phyloP scores from a whole-genome alignment of 2,888 invertebrate genomes.

The Agapostemon virescens region DNA sequence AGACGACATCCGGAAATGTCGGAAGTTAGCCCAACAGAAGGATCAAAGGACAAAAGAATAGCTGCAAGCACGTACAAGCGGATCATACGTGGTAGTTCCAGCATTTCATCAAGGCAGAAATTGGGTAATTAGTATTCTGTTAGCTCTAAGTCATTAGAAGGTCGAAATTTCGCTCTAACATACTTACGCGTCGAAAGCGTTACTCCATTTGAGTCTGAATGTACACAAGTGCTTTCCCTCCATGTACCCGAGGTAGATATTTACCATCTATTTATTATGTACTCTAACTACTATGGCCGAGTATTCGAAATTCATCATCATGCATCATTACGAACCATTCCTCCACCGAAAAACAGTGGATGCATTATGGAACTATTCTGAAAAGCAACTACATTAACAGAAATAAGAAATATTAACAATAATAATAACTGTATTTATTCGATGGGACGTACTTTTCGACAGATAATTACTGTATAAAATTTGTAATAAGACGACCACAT shows the following conservation, averaged over 20 bases:
- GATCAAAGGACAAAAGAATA: not conserved
- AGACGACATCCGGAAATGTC: not conserved
- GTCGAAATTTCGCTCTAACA: not conserved
- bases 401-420: not conserved
- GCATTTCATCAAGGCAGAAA: not conserved
- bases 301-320: not conserved
- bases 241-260: not conserved
- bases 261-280: not conserved
- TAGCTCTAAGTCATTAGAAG: not conserved
- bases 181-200: not conserved
- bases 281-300: not conserved
- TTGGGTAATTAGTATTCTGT: not conserved
- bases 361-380: not conserved
- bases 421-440: not conserved
- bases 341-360: not conserved
- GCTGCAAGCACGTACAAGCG: not conserved
- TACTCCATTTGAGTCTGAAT: not conserved
- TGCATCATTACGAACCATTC: not conserved
- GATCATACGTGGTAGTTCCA: not conserved
- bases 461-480: too few relatives aligned
- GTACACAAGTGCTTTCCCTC: not conserved
- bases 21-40: not conserved
- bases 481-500: too few relatives aligned
- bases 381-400: too few relatives aligned
- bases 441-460: too few relatives aligned